phyloP scores from a whole-genome alignment of 2,797 vertebrate genomes.

The Mus caroli region DNA sequence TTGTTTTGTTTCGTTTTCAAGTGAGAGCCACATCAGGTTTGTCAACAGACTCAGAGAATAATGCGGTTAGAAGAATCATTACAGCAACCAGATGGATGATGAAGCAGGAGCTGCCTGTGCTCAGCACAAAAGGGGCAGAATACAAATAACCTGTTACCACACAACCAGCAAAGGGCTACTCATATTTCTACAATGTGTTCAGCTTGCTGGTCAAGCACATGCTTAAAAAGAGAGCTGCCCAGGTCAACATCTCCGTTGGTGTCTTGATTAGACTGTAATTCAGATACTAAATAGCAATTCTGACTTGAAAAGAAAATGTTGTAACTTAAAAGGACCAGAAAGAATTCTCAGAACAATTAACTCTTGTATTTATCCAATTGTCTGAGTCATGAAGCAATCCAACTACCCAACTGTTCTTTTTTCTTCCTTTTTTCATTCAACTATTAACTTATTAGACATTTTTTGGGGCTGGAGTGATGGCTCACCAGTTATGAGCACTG shows the following conservation, averaged over 20 bases:
- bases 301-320: constrained; percentile 68
- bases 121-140: constrained; percentile 67
- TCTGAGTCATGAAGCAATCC: neutral
- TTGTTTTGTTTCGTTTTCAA: neutral
- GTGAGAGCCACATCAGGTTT: constrained; percentile 24
- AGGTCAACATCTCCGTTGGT: constrained; percentile 76
- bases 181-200: constrained; percentile 66
- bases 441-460: neutral
- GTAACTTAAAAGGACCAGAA: constrained; percentile 57
- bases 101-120: constrained; percentile 18
- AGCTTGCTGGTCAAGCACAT: constrained; percentile 77
- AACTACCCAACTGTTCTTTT: neutral
- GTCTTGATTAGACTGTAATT: constrained; percentile 79
- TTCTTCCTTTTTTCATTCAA: neutral
- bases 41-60: constrained; percentile 60
- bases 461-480: neutral
- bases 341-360: constrained; percentile 11
- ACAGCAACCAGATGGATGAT: constrained; percentile 46
- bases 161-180: constrained; percentile 49
- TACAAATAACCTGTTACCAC: constrained; percentile 31
- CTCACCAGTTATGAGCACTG: neutral
- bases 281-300: constrained; percentile 76
- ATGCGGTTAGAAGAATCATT: constrained; percentile 45
- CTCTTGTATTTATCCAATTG: neutral
- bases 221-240: constrained; percentile 72